Evolutionary conservation across 2,113 vertebrate species (phyloP), one percentile per base, ranked within the genome.

Genomic region (Thamnophis sirtalis): DNA sequence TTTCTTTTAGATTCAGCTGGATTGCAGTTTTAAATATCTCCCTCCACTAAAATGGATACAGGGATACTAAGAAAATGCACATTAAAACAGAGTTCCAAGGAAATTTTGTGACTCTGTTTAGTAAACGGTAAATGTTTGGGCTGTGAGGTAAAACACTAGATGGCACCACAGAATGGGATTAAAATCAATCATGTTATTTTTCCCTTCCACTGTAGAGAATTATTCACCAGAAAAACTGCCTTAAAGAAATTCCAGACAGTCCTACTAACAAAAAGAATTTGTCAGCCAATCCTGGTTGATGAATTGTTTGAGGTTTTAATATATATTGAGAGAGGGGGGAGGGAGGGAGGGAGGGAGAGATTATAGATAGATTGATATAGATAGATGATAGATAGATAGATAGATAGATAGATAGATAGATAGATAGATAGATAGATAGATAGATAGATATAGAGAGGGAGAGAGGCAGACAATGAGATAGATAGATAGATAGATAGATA

Each of bases 121-220:
- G 55, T 86, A 0, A 56, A 88, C 89, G 84, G 93, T 90, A 92
- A 93, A 48, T 68, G 3, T n/a, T 68, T 28, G 28, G 5, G 0
- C 56, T 58, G 7, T 88, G 6, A 28, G 5, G 28, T 26, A 1
- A 80, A 96, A 93, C 96, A 95, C 94, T 95, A 97, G 96, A 94
- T 96, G 96, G 96, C 95, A 94, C 95, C 95, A 95, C 93, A 96
- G 96, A 96, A 96, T 90, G 89, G 22, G 93, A 86, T 91, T 94
- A 92, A 92, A 33, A 88, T 6, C 50, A 2, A 0, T 22, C 63
- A 54, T 68, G 84, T 89, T 88, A 0, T n/a, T 33, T 54, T 92
- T 86, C 88, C 63, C 38, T 21, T 58, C 28, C 91, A 2, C 0
- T 22, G n/a, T 43, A 43, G 24, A 22, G 49, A 84, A 68, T 49